These are phyloP conservation scores for Clepsis dumicolana DNA, from an alignment of 2,888 invertebrate genomes.

Conservation along the genomic window DNA sequence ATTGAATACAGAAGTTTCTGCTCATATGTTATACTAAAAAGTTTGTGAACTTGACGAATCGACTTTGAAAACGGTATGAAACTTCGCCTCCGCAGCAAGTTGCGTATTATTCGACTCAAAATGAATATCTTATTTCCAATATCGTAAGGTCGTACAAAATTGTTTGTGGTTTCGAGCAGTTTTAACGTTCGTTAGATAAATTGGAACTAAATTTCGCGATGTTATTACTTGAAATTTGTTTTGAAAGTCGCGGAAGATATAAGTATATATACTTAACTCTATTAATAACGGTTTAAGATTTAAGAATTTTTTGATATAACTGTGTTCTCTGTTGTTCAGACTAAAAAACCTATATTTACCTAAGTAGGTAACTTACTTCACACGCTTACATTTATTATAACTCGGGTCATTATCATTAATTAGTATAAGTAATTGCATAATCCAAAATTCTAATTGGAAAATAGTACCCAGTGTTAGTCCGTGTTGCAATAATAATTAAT, in stretches of 20 bases:
- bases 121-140: slow-evolving; percentile 21
- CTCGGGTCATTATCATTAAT: no score
- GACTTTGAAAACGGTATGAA: slow-evolving; percentile 39
- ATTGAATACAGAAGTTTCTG: slow-evolving; percentile 44
- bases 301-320: background rate
- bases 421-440: no score
- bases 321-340: background rate
- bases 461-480: no score
- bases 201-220: slow-evolving; percentile 11
- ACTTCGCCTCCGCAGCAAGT: slow-evolving; percentile 26
- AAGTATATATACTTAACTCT: no score
- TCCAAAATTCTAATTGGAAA: no score
- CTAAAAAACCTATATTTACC: background rate
- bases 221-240: slow-evolving; percentile 20
- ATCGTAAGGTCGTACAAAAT: slow-evolving; percentile 2
- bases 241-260: background rate
- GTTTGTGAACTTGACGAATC: slow-evolving; percentile 45
- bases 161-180: slow-evolving; percentile 4
- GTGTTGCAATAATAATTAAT: no score
- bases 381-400: no score
- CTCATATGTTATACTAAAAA: slow-evolving; percentile 38
- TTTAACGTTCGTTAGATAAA: slow-evolving; percentile 6
- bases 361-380: no score
- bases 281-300: no score
- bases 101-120: slow-evolving; percentile 30